These are phyloP conservation scores for Aythya fuligula DNA, from an alignment of 2,797 vertebrate species.

Conservation along the genomic window DNA sequence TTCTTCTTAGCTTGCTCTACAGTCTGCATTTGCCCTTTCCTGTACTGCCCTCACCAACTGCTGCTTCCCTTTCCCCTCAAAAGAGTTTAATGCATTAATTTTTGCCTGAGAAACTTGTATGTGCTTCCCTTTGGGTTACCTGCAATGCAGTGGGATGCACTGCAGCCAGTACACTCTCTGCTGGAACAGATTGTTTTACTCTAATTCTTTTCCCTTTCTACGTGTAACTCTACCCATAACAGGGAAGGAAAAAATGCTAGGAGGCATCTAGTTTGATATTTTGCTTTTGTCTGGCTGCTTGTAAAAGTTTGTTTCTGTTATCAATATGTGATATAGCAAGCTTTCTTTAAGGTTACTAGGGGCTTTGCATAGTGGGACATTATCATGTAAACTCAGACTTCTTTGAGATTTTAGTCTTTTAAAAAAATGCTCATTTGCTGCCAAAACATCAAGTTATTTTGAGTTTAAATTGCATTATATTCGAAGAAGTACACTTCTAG, in stretches of 20 bases:
- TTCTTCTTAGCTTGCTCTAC: background rate
- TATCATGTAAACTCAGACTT: background rate
- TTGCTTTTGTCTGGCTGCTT: background rate
- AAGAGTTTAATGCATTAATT: background rate
- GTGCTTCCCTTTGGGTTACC: background rate
- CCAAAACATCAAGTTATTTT: background rate
- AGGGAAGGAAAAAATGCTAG: background rate
- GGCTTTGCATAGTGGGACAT: background rate
- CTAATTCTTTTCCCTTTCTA: slow-evolving; percentile 9
- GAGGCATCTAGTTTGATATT: slow-evolving; percentile 4
- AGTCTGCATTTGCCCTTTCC: background rate
- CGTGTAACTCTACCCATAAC: background rate
- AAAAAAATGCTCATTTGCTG: background rate
- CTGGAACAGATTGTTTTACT: background rate
- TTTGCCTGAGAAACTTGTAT: background rate
- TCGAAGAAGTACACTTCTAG: background rate
- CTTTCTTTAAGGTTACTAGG: background rate
- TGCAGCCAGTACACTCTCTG: background rate
- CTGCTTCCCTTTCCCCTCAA: background rate
- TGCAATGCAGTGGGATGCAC: background rate
- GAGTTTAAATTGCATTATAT: background rate
- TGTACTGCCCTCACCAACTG: background rate
- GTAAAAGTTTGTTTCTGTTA: background rate
- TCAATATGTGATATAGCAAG: background rate
- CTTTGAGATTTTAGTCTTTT: background rate